Base-by-base conservation (phyloP, 2,888 invertebrate species). In the Eupithecia exiguata region DNA sequence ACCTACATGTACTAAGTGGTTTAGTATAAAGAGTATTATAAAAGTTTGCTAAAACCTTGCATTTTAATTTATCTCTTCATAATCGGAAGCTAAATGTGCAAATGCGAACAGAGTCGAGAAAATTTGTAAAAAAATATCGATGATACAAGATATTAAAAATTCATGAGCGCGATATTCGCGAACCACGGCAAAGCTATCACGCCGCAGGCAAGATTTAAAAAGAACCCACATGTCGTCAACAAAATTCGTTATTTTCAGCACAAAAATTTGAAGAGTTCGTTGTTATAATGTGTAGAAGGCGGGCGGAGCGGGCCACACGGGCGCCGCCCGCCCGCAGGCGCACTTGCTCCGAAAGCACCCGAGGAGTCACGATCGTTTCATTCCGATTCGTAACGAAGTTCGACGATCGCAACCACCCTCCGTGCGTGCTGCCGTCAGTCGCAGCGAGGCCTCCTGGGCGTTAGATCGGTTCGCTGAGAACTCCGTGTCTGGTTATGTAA, bases 361-460 rank as follows among this genome's bases (percentile, higher is more conserved):
- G 94, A 94, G 91, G 89, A 89, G 86, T 85, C 82, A 89, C 93
- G 93, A 93, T 92, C 93, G 93, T 92, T 92, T 88, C 88, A 86
- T 87, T 88, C 90, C 93, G 93, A 91, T 86, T 87, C 90, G 87
- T 91, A 92, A 91, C 94, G 94, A 93, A 92, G 92, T 92, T 92
- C 88, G 92, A 89, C 93, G 92, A 92, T 90, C 89, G 88, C 91
- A 84, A 88, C 91, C 92, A 88, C 91, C 93, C 92, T 89, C 88
- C 89, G 91, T 86, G 92, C 92, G 92, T 90, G 92, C 89, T 89
- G 89, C 89, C 86, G 86, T 90, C 93, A 94, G 94, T 94, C 93
- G 92, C 92, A 91, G 92, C 90, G 90, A 89, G 88, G 90, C 93
- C 92, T 92, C 91, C 91, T 83, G 92, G 93, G 92, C 92, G 94